Evolutionary conservation across 2,888 invertebrate species (phyloP).

Genomic region (Mythimna vitellina): DNA sequence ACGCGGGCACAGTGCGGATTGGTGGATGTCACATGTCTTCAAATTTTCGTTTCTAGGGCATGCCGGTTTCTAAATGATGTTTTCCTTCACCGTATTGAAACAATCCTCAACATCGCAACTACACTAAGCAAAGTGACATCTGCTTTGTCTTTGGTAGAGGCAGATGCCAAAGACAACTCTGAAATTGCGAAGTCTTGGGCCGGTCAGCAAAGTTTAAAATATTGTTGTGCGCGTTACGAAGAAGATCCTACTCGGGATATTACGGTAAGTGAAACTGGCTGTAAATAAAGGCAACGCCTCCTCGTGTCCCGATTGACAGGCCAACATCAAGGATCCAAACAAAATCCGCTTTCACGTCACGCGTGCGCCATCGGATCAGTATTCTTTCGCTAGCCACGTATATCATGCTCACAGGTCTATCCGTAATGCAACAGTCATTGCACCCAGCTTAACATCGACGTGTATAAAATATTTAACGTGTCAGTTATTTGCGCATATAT

Average conservation of each 20-base stretch:
- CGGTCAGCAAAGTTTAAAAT: not conserved
- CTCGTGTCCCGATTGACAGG: slow-evolving; percentile 36
- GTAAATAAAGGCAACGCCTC: slow-evolving; percentile 7
- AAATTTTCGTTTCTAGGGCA: not conserved
- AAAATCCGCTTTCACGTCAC: slow-evolving; percentile 63
- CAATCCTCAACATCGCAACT: not conserved
- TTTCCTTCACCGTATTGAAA: not conserved
- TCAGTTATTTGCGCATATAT: slow-evolving; percentile 58
- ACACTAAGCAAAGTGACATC: not conserved
- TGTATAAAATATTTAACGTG: slow-evolving; percentile 67
- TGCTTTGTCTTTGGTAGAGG: not conserved
- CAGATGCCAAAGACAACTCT: not conserved
- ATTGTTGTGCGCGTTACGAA: not conserved
- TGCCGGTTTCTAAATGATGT: not conserved
- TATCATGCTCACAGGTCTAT: slow-evolving; percentile 53
- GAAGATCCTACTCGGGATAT: not conserved
- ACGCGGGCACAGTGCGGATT: not conserved
- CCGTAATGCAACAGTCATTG: slow-evolving; percentile 66
- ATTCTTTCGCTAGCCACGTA: slow-evolving; percentile 61
- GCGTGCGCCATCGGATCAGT: slow-evolving; percentile 52
- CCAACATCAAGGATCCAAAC: slow-evolving; percentile 41
- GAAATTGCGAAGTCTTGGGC: not conserved
- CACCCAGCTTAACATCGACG: slow-evolving; percentile 62
- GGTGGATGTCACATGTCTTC: not conserved
- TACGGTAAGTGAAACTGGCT: not conserved